Evolutionary conservation across 2,113 vertebrate species (phyloP), one percentile per base, ranked within the genome.

Genomic region (Corvus hawaiiensis): DNA sequence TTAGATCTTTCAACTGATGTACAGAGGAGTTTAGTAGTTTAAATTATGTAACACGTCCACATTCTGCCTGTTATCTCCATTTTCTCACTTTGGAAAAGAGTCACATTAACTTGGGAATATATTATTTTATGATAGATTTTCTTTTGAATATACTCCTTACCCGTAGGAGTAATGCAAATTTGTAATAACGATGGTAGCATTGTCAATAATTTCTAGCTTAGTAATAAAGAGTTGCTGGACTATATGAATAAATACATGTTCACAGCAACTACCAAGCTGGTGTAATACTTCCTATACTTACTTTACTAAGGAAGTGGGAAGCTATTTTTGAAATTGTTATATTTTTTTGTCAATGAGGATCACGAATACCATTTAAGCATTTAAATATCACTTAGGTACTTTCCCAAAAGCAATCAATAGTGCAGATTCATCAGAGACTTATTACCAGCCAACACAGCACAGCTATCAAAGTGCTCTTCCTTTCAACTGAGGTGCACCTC

Each of bases 31-130:
- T 75, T 32, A 48, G 33, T 27, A 55, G 5, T 54, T 87, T 46
- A 44, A 93, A 81, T 58, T 59, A 59, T 6, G 3, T 30, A 79
- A 59, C 4, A 9, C 0, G 0, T 56, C 30, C 35, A 26, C 11
- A 39, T 89, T 67, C 28, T 72, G 9, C 44, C 17, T 67, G 6
- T 51, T 51, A 35, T 30, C 22, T 51, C 51, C 0, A 16, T 56
- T 81, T 79, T 64, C 7, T 46, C 23, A 43, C 41, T 90, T 90
- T 49, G 43, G 14, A 77, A 66, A 66, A 72, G 9, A 71, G 16
- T 37, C 8, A 11, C 41, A 61, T 62, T 68, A 32, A 37, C 24
- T 83, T 71, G 27, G 43, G 15, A 82, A 55, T n/a, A 20, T 72
- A 48, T 43, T 61, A 28, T 71, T 62, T 79, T 22, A 66, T 39